Conservation (phyloP, 2,113 vertebrate genomes). For the Leucoraja erinaceus region DNA sequence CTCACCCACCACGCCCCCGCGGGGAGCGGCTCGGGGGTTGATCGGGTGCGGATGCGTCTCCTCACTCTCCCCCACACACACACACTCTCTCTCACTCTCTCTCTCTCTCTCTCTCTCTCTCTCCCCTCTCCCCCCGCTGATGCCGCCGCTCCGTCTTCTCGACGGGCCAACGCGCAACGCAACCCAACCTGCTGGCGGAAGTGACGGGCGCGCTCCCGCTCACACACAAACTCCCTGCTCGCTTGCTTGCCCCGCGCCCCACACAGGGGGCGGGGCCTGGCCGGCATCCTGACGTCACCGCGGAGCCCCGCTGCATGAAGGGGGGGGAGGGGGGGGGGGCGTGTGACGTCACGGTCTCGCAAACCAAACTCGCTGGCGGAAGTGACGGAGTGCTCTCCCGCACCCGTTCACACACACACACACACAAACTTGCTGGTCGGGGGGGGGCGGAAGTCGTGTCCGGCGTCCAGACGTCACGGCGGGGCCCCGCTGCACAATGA, state of each 20-base stretch:
- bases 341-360: no score
- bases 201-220: neutral
- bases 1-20: no score
- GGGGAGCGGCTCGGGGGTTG: no score
- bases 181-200: conserved; percentile 27
- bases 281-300: neutral
- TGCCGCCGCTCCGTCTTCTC: no score
- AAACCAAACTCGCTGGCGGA: no score
- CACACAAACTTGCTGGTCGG: no score
- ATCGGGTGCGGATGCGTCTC: no score
- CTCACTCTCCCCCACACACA: neutral
- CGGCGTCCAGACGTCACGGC: neutral
- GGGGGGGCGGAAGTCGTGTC: neutral
- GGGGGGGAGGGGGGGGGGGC: no score
- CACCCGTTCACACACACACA: no score
- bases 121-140: neutral
- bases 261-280: neutral
- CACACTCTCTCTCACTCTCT: neutral
- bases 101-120: no score
- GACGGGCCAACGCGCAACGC: neutral
- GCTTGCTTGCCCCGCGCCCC: neutral
- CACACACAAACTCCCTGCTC: neutral
- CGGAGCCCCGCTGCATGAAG: neutral
- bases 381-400: no score
- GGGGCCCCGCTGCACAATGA: no score